Evolutionary conservation across 2,797 vertebrate species (phyloP), one percentile per base, ranked within the genome.

Genomic region (Acipenser oxyrinchus): DNA sequence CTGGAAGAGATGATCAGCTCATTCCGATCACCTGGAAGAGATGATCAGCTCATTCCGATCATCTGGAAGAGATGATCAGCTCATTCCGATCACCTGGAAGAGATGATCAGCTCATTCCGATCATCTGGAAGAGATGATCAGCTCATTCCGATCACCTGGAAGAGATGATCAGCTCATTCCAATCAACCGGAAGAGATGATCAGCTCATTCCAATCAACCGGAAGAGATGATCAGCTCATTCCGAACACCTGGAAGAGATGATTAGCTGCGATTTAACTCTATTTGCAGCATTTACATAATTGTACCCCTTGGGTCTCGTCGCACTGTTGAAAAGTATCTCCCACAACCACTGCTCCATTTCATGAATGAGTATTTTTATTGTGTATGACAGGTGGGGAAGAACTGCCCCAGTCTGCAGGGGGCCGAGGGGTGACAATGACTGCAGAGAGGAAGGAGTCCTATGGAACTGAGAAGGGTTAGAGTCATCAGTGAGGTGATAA

Each of bases 221-320:
- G 15, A 18, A 18, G 15, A 18, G 15, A 18, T 18, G 15, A 18
- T 18, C 15, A 65, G 69, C 73, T 76, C 49, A 61, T 77, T 79
- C 72, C 71, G 61, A 72, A 71, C 73, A 74, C 74, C 62, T 1
- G 66, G 59, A 71, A 73, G 59, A 76, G 68, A 75, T 70, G 71
- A 79, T 72, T 73, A 74, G 66, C 70, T 65, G 59, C 51, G 12
- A 60, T 77, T 76, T 61, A 70, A 75, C 69, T 68, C 67, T 70
- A 18, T 70, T 10, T 65, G 68, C 55, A 73, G 62, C 58, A 61
- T 51, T 58, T 67, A 57, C 49, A 65, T 64, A 58, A 60, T 66
- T 66, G 53, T 51, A 63, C 68, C 58, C 68, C 65, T 55, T 58
- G 59, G 23, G 0, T 3, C 52, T 66, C 59, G 68, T 49, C 63